phyloP scores from a whole-genome alignment of 1,140 invertebrate species.

The Dolichoris vasculosae region DNA sequence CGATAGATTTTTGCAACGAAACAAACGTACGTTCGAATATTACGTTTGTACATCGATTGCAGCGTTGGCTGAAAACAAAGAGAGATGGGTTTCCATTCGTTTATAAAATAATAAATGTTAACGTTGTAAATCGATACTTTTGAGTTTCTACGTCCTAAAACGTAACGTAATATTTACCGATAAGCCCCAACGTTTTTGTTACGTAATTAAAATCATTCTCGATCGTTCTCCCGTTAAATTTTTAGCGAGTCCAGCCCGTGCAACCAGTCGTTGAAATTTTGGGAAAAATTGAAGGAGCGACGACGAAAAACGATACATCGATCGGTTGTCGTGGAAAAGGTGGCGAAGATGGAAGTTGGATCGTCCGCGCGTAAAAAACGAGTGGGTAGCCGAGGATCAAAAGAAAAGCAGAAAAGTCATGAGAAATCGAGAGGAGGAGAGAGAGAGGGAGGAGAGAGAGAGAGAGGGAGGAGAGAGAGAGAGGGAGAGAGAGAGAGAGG shows the following conservation, averaged over 20 bases:
- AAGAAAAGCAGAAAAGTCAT: neutral
- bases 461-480: neutral
- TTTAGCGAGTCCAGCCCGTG: no score
- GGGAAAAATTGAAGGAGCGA: no score
- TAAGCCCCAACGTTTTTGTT: neutral
- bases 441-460: constrained; percentile 23
- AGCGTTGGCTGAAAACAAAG: no score
- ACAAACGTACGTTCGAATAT: no score
- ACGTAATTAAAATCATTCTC: neutral
- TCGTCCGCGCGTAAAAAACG: neutral
- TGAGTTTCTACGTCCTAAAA: neutral
- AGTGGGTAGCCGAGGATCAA: neutral
- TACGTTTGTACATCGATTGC: no score
- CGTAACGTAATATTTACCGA: neutral
- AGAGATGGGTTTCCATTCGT: no score
- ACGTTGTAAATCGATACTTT: neutral
- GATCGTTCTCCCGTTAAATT: neutral
- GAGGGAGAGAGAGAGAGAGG: constrained; percentile 33
- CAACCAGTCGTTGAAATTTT: no score
- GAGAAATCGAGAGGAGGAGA: neutral
- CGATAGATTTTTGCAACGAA: no score
- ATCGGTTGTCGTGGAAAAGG: no score
- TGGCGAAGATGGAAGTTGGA: no score
- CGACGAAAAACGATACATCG: no score
- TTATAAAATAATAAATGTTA: no score